Percentiles rank a stretch among this genome's conserved stretches.
Evolutionary conservation across 2,113 vertebrate genomes (phyloP).

Genomic region (Oostethus manadensis): DNA sequence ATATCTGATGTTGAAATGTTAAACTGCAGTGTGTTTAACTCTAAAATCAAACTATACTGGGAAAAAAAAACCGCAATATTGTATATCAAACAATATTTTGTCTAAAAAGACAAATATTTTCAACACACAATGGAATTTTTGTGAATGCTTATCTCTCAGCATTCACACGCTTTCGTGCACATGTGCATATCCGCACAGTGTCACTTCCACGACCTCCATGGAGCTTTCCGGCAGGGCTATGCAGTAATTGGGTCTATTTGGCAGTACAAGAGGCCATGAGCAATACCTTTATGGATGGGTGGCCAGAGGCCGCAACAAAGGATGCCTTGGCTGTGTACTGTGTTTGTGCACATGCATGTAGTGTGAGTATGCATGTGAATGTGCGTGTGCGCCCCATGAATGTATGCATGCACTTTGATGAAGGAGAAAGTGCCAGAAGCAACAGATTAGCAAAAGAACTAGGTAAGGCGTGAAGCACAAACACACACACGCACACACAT

Average conservation of each 20-base stretch:
- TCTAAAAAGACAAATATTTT: not conserved
- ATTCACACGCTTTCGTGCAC: not conserved
- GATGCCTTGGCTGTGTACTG: slow-evolving; percentile 15
- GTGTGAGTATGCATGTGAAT: slow-evolving; percentile 8
- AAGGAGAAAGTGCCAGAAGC: slow-evolving; percentile 14
- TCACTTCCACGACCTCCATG: slow-evolving; percentile 25
- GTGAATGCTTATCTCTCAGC: not conserved
- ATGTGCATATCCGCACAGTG: slow-evolving; percentile 5
- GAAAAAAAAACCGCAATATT: not conserved
- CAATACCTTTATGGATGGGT: slow-evolving; percentile 41
- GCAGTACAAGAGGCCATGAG: slow-evolving; percentile 47
- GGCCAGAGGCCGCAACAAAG: slow-evolving; percentile 40
- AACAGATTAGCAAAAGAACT: slow-evolving; percentile 30
- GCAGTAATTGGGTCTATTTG: slow-evolving; percentile 62
- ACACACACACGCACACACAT: not conserved
- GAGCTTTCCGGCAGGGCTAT: slow-evolving; percentile 33
- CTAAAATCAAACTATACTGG: not conserved
- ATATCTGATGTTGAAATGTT: too few species aligned
- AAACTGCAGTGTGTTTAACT: too few species aligned
- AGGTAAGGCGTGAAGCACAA: slow-evolving; percentile 22
- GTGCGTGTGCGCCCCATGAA: not conserved
- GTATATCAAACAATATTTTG: not conserved
- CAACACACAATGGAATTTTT: too few species aligned
- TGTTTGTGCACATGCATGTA: slow-evolving; percentile 22
- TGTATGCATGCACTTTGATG: slow-evolving; percentile 14